Percentiles rank a stretch among this genome's conserved stretches.
phyloP scores from a whole-genome alignment of 2,797 vertebrate genomes.

The Arnoldichthys spilopterus region DNA sequence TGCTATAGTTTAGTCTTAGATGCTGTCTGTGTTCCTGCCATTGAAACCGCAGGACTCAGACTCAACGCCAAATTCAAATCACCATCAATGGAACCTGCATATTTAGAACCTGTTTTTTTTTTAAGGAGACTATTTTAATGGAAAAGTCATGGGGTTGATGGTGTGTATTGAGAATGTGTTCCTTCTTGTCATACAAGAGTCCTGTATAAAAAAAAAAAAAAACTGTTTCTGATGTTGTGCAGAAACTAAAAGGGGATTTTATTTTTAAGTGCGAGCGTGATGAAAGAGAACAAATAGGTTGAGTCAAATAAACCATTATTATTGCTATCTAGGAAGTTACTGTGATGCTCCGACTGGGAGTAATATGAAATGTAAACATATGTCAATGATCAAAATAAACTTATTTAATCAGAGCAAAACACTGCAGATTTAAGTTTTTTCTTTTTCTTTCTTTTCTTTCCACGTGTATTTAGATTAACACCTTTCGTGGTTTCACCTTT shows the following conservation, averaged over 20 bases:
- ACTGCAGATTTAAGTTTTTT: too few species aligned
- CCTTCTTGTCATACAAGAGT: slow-evolving; percentile 99
- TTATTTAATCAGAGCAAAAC: slow-evolving; percentile 83
- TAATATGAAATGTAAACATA: slow-evolving; percentile 90
- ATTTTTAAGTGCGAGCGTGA: slow-evolving; percentile 91
- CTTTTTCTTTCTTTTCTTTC: too few species aligned
- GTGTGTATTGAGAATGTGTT: slow-evolving; percentile 73
- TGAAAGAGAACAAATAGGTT: slow-evolving; percentile 60
- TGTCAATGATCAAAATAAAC: slow-evolving; percentile 97
- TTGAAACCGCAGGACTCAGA: slow-evolving; percentile 53
- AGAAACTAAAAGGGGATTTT: slow-evolving; percentile 91
- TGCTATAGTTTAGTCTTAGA: slow-evolving; percentile 46
- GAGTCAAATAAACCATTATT: slow-evolving; percentile 58
- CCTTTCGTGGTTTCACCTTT: too few species aligned
- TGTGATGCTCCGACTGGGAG: slow-evolving; percentile 85
- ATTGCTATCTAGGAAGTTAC: slow-evolving; percentile 78
- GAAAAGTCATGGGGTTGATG: slow-evolving; percentile 77
- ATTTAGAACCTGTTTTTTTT: slow-evolving; percentile 31
- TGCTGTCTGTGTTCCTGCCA: slow-evolving; percentile 12
- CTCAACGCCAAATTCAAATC: slow-evolving; percentile 74
- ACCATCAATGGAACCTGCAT: slow-evolving; percentile 25
- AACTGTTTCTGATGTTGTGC: slow-evolving; percentile 94
- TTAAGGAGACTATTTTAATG: slow-evolving; percentile 62
- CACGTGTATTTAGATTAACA: too few species aligned
- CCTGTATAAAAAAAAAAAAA: slow-evolving; percentile 85